These are phyloP conservation scores for Motacilla tschutschensis DNA, from an alignment of 2,113 vertebrate genomes.

Conservation along the genomic window DNA sequence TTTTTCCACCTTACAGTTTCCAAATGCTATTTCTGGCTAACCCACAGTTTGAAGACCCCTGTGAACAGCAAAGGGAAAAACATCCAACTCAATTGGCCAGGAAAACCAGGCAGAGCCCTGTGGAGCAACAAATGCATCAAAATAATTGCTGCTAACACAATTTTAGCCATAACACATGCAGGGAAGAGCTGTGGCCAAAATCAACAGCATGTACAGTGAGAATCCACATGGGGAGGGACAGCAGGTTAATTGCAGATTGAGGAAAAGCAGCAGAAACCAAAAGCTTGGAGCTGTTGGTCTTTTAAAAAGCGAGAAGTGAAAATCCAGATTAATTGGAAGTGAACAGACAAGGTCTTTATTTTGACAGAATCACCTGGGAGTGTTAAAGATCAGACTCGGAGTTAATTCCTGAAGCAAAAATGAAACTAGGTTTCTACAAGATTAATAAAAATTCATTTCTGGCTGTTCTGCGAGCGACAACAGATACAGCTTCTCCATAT, in stretches of 20 bases:
- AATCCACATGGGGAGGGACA: constrained; percentile 47
- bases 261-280: constrained; percentile 43
- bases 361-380: constrained; percentile 35
- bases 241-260: constrained; percentile 55
- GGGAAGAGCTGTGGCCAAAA: constrained; percentile 46
- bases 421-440: constrained; percentile 4
- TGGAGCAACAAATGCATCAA: constrained; percentile 39
- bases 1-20: constrained; percentile 12
- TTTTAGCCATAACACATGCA: constrained; percentile 32
- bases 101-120: constrained; percentile 32
- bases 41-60: constrained; percentile 1
- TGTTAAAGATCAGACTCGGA: constrained; percentile 5
- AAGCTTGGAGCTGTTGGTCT: not conserved
- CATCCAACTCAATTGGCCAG: constrained; percentile 10
- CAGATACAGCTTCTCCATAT: constrained; percentile 8
- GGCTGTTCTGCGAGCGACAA: not conserved
- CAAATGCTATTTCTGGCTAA: constrained; percentile 46
- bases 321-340: constrained; percentile 50
- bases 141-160: constrained; percentile 59
- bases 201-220: constrained; percentile 48
- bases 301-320: constrained; percentile 15
- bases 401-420: constrained; percentile 49
- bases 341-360: constrained; percentile 49
- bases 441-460: constrained; percentile 32
- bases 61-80: constrained; percentile 2